These are phyloP conservation scores for Pionites leucogaster DNA, from an alignment of 2,113 vertebrate species.

Conservation along the genomic window DNA sequence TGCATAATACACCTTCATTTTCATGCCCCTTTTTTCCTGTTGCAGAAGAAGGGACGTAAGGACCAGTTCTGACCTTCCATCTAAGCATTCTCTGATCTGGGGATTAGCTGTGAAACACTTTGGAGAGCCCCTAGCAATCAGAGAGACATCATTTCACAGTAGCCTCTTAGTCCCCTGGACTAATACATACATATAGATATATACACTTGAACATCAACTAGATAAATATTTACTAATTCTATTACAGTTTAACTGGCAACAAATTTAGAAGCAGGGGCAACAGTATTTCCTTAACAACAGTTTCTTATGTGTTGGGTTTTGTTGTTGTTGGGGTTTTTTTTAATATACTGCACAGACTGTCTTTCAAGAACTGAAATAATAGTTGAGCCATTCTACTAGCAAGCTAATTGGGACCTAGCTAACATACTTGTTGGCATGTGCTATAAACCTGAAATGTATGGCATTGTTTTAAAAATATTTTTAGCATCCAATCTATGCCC, in stretches of 20 bases:
- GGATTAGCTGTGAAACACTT: neutral
- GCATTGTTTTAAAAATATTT: neutral
- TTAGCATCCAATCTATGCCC: neutral
- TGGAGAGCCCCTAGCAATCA: neutral
- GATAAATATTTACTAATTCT: slow-evolving; percentile 33
- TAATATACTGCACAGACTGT: neutral
- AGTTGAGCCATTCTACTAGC: neutral
- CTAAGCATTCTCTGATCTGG: neutral
- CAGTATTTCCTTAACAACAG: slow-evolving; percentile 23
- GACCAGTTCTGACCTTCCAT: neutral
- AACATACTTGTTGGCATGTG: accelerated
- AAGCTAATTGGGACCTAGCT: neutral
- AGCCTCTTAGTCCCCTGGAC: neutral
- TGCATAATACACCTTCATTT: neutral
- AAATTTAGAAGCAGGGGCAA: neutral
- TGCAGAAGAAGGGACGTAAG: neutral
- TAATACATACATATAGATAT: neutral
- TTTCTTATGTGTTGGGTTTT: neutral
- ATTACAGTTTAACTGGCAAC: slow-evolving; percentile 13
- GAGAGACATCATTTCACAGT: neutral
- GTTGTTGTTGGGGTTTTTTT: neutral
- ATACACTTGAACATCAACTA: neutral
- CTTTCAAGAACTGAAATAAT: neutral
- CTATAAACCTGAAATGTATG: neutral
- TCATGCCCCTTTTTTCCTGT: neutral